A percentile compares a stretch with the other conserved stretches of the same genome.
Evolutionary conservation across 2,113 vertebrate species (phyloP).

Genomic region (Conger conger): DNA sequence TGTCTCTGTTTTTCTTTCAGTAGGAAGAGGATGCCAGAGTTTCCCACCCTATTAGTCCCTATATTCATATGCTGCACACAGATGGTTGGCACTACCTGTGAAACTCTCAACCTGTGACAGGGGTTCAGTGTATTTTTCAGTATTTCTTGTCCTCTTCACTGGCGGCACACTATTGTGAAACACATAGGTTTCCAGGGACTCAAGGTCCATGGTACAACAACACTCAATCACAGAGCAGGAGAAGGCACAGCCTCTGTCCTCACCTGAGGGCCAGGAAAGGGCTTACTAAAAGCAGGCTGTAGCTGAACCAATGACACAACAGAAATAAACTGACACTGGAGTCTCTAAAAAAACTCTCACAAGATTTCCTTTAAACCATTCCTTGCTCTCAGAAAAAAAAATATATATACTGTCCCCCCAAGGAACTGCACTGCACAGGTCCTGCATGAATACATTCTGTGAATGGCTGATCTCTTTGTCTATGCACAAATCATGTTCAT

Average conservation of each 20-base stretch:
- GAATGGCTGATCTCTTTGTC: conserved; percentile 34
- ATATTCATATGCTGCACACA: not conserved
- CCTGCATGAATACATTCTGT: conserved; percentile 56
- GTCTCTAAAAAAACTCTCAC: conserved; percentile 48
- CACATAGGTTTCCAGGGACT: not conserved
- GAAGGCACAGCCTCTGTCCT: not conserved
- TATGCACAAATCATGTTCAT: conserved; percentile 47
- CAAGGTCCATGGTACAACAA: not conserved
- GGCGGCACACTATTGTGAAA: not conserved
- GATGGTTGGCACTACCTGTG: not conserved
- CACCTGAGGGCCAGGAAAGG: not conserved
- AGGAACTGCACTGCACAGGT: conserved; percentile 42
- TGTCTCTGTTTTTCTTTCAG: not conserved
- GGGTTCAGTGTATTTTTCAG: not conserved
- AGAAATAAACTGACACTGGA: not conserved
- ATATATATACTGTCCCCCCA: conserved; percentile 44
- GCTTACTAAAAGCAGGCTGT: not conserved
- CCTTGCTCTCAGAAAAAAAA: conserved; percentile 37
- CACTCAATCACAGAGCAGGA: conserved; percentile 2
- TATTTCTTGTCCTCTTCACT: not conserved
- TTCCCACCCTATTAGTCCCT: not conserved
- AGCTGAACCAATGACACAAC: not conserved
- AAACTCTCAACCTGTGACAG: not conserved
- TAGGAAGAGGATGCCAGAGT: not conserved
- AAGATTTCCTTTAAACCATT: conserved; percentile 55